Conservation (phyloP, 2,113 vertebrate species). For the Cichladusa arquata region DNA sequence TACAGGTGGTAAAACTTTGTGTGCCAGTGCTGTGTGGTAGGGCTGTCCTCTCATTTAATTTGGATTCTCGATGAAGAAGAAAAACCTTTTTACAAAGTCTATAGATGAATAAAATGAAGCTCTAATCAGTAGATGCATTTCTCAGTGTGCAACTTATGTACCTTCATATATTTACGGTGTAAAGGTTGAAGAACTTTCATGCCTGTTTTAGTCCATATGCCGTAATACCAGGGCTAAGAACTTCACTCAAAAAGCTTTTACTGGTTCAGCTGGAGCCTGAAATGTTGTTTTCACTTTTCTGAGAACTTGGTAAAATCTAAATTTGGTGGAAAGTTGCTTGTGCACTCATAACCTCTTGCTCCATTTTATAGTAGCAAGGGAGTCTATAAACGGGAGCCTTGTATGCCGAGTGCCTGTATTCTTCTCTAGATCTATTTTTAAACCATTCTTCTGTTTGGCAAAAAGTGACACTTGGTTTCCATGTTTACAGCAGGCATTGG, state of each 20-base stretch:
- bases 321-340: constrained; percentile 19
- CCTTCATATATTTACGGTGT: not conserved
- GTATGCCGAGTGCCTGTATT: constrained; percentile 2
- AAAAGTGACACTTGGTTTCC: constrained; percentile 61
- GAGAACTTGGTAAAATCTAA: constrained; percentile 44
- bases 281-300: constrained; percentile 22
- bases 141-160: not conserved
- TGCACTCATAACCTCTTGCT: constrained; percentile 7
- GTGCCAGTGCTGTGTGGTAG: not conserved
- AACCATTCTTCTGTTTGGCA: constrained; percentile 62
- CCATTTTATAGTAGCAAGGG: constrained; percentile 29
- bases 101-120: not conserved
- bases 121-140: not conserved
- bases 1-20: not conserved
- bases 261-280: not conserved
- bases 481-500: constrained; percentile 65
- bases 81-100: not conserved
- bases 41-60: not conserved
- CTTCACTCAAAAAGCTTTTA: not conserved
- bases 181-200: not conserved
- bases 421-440: constrained; percentile 62
- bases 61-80: not conserved
- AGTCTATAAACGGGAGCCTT: constrained; percentile 42
- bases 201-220: not conserved
- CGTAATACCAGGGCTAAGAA: not conserved